phyloP scores from a whole-genome alignment of 2,113 vertebrate species.

The Chaetorhynchus papuensis region DNA sequence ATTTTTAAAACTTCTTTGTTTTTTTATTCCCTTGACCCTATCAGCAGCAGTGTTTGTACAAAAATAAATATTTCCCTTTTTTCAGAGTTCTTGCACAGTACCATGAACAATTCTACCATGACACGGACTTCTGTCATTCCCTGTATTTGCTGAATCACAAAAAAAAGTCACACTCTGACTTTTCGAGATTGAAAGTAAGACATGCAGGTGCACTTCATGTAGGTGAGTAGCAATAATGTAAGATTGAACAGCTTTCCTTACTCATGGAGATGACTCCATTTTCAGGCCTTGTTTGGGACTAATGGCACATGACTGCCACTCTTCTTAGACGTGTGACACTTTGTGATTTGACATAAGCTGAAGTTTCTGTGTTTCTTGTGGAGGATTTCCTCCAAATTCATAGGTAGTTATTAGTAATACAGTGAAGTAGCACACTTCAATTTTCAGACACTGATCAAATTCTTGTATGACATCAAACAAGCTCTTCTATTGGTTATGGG shows the following conservation, averaged over 20 bases:
- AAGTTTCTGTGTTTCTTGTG: not conserved
- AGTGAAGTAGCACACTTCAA: not conserved
- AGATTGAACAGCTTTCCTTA: not conserved
- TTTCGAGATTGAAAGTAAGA: not conserved
- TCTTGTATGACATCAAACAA: not conserved
- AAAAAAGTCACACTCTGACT: not conserved
- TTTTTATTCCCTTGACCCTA: not conserved
- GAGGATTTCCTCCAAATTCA: not conserved
- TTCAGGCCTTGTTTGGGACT: not conserved
- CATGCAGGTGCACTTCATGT: not conserved
- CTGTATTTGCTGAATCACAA: not conserved
- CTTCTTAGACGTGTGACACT: not conserved
- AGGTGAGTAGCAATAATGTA: not conserved
- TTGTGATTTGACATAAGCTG: not conserved
- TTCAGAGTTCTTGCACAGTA: not conserved
- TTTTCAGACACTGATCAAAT: not conserved
- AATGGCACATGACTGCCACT: not conserved
- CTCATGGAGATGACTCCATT: not conserved
- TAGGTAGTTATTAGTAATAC: not conserved
- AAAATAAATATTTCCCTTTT: not conserved
- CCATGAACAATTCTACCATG: not conserved
- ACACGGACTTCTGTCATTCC: not conserved
- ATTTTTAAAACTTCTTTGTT: accelerated
- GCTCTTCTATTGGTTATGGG: not conserved
- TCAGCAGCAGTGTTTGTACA: not conserved